A percentile compares a stretch with the other conserved stretches of the same genome.
Conservation (phyloP, 2,797 vertebrate genomes). For the Petrocephalus schoutedeni region DNA sequence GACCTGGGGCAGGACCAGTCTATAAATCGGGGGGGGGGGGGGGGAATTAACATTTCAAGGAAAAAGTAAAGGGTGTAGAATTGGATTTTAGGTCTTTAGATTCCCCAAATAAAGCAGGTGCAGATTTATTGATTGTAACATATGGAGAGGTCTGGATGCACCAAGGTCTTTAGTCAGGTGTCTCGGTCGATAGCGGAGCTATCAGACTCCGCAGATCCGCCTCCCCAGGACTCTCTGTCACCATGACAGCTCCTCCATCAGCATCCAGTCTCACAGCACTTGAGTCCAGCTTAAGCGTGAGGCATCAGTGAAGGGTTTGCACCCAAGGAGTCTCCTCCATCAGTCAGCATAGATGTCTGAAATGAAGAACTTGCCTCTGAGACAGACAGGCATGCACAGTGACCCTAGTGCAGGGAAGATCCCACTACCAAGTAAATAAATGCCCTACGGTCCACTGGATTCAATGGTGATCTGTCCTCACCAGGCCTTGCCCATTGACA, state of each 20-base stretch:
- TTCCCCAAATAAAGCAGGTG: neutral
- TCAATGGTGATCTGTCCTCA: conserved; percentile 47
- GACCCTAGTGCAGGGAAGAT: neutral
- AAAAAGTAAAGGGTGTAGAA: neutral
- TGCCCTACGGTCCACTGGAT: neutral
- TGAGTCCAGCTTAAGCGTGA: neutral
- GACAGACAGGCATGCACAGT: neutral
- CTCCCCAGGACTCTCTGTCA: neutral
- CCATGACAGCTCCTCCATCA: neutral
- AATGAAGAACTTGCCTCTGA: neutral
- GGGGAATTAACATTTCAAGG: neutral
- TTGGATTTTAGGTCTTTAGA: neutral
- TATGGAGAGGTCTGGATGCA: conserved; percentile 1
- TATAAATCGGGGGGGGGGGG: neutral
- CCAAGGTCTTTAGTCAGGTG: neutral
- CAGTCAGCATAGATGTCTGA: neutral
- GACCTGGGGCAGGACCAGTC: neutral
- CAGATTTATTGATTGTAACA: neutral
- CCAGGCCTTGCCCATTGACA: conserved; percentile 47
- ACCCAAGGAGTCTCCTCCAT: neutral
- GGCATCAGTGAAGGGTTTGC: neutral
- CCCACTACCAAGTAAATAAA: neutral
- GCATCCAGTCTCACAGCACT: neutral
- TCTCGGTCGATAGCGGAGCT: neutral
- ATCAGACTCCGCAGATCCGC: neutral